These are phyloP conservation scores for Apistogramma diplotaenia DNA, from an alignment of 2,113 vertebrate genomes.

Conservation along the genomic window DNA sequence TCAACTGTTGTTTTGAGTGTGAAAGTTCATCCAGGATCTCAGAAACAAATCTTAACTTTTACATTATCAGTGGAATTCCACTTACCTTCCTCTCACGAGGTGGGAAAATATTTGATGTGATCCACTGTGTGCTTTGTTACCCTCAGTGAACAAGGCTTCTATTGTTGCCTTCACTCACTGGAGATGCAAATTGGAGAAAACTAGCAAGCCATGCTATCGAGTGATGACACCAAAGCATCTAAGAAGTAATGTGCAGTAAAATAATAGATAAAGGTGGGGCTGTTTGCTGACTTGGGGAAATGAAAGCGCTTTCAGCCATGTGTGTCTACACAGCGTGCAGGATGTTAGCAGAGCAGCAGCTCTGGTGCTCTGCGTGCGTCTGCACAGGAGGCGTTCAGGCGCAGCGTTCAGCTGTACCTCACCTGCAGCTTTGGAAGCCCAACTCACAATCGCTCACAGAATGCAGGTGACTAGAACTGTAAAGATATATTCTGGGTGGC, in stretches of 20 bases:
- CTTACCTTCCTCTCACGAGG: background rate
- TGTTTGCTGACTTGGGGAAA: constrained; percentile 6
- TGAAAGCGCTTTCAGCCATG: background rate
- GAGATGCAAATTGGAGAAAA: background rate
- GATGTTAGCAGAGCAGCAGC: background rate
- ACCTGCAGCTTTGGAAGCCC: background rate
- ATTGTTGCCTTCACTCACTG: background rate
- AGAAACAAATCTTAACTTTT: background rate
- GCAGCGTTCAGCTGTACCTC: background rate
- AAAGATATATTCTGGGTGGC: background rate
- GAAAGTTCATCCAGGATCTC: background rate
- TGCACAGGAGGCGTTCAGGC: background rate
- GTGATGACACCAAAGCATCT: background rate
- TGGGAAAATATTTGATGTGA: background rate
- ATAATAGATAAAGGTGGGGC: background rate
- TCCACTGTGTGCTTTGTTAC: background rate
- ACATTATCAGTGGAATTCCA: background rate
- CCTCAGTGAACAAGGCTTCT: background rate
- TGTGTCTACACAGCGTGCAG: background rate
- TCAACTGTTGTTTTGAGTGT: background rate
- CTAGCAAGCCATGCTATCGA: background rate
- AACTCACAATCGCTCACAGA: background rate
- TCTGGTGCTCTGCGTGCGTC: background rate
- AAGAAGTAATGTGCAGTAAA: background rate
- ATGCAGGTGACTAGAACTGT: background rate